Evolutionary conservation across 2,888 invertebrate genomes (phyloP).

Genomic region (Unio pictorum): DNA sequence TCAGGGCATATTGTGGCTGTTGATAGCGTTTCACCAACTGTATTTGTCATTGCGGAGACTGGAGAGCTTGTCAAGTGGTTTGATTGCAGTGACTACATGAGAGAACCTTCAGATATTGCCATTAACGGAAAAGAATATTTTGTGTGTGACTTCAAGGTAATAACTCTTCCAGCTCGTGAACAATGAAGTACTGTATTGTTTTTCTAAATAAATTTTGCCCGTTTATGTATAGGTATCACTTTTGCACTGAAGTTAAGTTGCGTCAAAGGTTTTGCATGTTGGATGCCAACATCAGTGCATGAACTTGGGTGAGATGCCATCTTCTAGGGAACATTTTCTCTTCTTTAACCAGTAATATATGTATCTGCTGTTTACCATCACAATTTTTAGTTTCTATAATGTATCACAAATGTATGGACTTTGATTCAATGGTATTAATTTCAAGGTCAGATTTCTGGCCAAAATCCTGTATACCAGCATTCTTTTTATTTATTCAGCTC

Average conservation of each 20-base stretch:
- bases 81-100: slow-evolving; percentile 97
- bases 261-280: background rate
- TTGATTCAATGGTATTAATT: too few relatives aligned
- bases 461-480: too few relatives aligned
- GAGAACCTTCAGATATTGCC: slow-evolving; percentile 97
- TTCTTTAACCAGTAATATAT: too few relatives aligned
- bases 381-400: too few relatives aligned
- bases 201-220: background rate
- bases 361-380: too few relatives aligned
- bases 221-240: background rate
- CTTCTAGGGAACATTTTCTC: too few relatives aligned
- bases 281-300: too few relatives aligned
- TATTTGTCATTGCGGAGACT: slow-evolving; percentile 92
- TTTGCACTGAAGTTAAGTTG: background rate
- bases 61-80: slow-evolving; percentile 96
- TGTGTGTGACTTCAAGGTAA: slow-evolving; percentile 93
- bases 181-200: background rate
- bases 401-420: too few relatives aligned
- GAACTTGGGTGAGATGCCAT: too few relatives aligned
- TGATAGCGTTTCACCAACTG: slow-evolving; percentile 96
- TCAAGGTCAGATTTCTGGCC: too few relatives aligned
- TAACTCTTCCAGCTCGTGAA: background rate
- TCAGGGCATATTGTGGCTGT: slow-evolving; percentile 90
- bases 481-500: too few relatives aligned
- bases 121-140: slow-evolving; percentile 91